Base-by-base conservation (phyloP, 2,888 invertebrate genomes). In the Drosophila eohydei region DNA sequence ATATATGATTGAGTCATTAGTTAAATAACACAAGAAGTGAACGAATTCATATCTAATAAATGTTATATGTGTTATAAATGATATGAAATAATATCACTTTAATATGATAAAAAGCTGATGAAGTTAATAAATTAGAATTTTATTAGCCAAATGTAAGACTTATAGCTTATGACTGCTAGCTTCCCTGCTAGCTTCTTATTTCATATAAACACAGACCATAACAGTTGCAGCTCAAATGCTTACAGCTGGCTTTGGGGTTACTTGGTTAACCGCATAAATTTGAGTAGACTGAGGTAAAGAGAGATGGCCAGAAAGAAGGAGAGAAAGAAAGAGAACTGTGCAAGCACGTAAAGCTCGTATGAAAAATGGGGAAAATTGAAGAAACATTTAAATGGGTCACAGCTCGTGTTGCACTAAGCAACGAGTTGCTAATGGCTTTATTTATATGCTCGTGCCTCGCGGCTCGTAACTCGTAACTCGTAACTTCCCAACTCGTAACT, bases 351-450 rank as follows among this genome's bases (percentile, higher is more conserved):
- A 12, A 34, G 41, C 21, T 58, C 46, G n/a, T 41, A 41, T 52
- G 41, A 50, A 32, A 48, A 30, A 59, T 59, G 51, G 30, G 30
- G 9, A 38, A 52, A 54, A 43, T 34, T 61, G 55, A n/a, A 54
- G 48, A 59, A 41, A 43, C 36, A 32, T 51, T 44, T 26, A 81
- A 81, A 84, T 88, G 71, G 88, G 82, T 85, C 86, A 50, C 50
- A 84, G 64, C 66, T 68, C 48, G 64, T 16, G 64, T 81, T 70
- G 67, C 87, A 83, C 62, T 70, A 79, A 61, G 50, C 30, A 60
- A 57, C 51, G 61, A 54, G 55, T 50, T 55, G 58, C 61, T 78
- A 78, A 86, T 88, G 89, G 66, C 57, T 74, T 71, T 72, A 74
- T 86, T 71, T 76, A 69, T 73, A 63, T 56, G 61, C 60, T 60